phyloP scores from a whole-genome alignment of 2,797 vertebrate genomes.

The Bradypus variegatus region DNA sequence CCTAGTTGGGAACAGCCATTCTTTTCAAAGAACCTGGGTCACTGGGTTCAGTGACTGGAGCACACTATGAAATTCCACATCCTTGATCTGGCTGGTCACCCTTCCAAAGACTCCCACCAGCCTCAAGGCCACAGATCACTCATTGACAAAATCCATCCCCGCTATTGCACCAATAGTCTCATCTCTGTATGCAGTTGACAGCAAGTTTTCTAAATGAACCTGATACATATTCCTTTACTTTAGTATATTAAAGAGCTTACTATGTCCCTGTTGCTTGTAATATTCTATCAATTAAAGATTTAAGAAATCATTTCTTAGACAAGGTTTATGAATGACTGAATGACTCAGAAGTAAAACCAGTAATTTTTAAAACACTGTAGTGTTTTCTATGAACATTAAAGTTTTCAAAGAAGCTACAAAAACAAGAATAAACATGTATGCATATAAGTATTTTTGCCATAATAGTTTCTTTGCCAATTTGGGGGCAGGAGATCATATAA shows the following conservation, averaged over 20 bases:
- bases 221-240: not conserved
- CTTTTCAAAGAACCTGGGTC: not conserved
- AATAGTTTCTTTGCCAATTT: slow-evolving; percentile 1
- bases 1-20: not conserved
- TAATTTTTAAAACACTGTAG: slow-evolving; percentile 27
- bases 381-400: slow-evolving; percentile 29
- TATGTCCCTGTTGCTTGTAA: not conserved
- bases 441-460: not conserved
- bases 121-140: not conserved
- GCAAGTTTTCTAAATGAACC: not conserved
- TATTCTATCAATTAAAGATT: not conserved
- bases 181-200: not conserved
- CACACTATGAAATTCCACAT: not conserved
- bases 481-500: not conserved
- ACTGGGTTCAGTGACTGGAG: not conserved
- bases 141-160: not conserved
- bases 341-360: not conserved
- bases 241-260: not conserved
- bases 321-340: slow-evolving; percentile 1
- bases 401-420: slow-evolving; percentile 29
- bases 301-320: not conserved
- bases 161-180: not conserved
- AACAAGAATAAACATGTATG: slow-evolving; percentile 29
- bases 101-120: not conserved
- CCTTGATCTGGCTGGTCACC: not conserved